Conservation (phyloP, 2,797 vertebrate genomes). For the Oceanodroma leucorhoa region DNA sequence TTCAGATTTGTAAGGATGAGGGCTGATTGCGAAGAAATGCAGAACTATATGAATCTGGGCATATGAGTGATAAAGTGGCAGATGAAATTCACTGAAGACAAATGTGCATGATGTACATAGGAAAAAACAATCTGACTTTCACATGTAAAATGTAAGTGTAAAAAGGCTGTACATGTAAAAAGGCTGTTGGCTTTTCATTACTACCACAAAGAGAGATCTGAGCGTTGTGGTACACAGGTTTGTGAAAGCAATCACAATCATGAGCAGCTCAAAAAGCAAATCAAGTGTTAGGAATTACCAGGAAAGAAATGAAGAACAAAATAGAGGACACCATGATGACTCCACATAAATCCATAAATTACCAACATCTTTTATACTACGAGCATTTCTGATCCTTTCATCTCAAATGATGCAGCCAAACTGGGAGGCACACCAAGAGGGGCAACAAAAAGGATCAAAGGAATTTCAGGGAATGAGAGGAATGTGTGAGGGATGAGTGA, state of each 20-base stretch:
- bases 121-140: neutral
- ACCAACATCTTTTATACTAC: neutral
- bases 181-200: neutral
- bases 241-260: neutral
- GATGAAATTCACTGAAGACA: neutral
- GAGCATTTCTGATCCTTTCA: neutral
- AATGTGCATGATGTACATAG: neutral
- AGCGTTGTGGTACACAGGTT: neutral
- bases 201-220: neutral
- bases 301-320: neutral
- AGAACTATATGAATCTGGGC: neutral
- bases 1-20: neutral
- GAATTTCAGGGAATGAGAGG: slow-evolving; percentile 27
- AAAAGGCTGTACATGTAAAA: neutral
- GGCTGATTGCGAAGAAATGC: neutral
- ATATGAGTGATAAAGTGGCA: neutral
- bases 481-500: neutral
- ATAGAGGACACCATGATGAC: neutral
- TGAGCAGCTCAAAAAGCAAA: neutral
- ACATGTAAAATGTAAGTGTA: neutral
- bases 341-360: neutral
- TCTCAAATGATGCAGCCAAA: neutral
- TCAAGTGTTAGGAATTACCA: neutral
- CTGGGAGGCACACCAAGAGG: neutral
- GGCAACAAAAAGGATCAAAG: slow-evolving; percentile 10